Evolutionary conservation across 2,113 vertebrate genomes (phyloP), one percentile per base, ranked within the genome.

Genomic region (Misgurnus mizolepis): DNA sequence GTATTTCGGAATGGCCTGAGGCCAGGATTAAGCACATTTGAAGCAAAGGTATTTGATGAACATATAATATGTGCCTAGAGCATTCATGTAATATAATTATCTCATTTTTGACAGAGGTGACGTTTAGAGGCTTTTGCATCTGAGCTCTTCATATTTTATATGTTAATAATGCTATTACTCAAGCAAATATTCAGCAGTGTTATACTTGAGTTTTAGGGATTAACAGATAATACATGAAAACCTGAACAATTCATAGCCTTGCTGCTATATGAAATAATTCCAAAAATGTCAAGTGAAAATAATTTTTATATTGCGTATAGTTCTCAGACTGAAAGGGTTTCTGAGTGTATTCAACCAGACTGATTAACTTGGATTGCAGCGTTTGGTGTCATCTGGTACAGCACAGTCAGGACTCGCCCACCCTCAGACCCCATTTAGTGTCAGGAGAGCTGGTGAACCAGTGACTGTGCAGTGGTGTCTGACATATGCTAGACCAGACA

Each of bases 401-500:
- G 82, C 81, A 80, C 58, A 85, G 84, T 80, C 84, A 58, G 73
- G 77, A 71, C 88, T 76, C 81, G 84, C 84, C 89, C 82, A 49
- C 85, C 64, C 85, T 9, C 50, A 76, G 82, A 81, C 86, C 86
- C 89, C 84, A 86, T 88, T 85, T 83, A 81, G 89, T 90, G 86
- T 89, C 76, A 88, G 83, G 86, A 87, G 80, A 90, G 67, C 34
- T 58, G 80, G 88, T 85, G 90, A 89, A 82, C 84, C 88, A 88
- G 86, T 89, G 89, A 92, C 91, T 88, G 85, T 86, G 88, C 88
- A 86, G 87, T 86, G 82, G 91, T 87, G 88, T 80, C 86, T 91
- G 90, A 91, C 92, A 93, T 94, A 93, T 93, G 92, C 86, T 90
- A 86, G 89, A 89, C 89, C 88, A 92, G 89, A 91, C 90, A 89